Percentiles rank a stretch among this genome's conserved stretches.
Evolutionary conservation across 2,888 invertebrate genomes (phyloP).

Genomic region (Sesia bembeciformis): DNA sequence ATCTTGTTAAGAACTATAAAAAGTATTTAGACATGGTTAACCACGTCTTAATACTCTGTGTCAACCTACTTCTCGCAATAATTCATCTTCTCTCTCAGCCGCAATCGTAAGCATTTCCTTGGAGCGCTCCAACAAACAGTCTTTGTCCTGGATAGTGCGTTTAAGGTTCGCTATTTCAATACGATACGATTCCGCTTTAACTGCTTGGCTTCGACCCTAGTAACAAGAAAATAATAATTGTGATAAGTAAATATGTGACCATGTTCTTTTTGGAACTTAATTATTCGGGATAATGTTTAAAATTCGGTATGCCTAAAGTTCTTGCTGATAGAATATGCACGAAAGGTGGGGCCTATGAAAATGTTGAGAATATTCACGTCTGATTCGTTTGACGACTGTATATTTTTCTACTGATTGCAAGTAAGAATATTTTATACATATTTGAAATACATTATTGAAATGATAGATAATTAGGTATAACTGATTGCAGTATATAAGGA

Average conservation of each 20-base stretch:
- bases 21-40: neutral
- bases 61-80: conserved; percentile 65
- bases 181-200: conserved; percentile 36
- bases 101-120: conserved; percentile 76
- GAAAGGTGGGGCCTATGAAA: too few relatives aligned
- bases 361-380: too few relatives aligned
- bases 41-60: neutral
- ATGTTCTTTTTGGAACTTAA: neutral
- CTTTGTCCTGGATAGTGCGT: conserved; percentile 72
- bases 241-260: neutral
- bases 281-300: too few relatives aligned
- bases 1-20: neutral
- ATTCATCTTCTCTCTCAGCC: conserved; percentile 74
- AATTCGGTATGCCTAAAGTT: too few relatives aligned
- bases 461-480: too few relatives aligned
- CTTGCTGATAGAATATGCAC: too few relatives aligned
- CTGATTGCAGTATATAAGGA: too few relatives aligned
- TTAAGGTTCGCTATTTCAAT: conserved; percentile 67
- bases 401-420: too few relatives aligned
- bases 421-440: too few relatives aligned
- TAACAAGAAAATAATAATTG: neutral
- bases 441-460: too few relatives aligned
- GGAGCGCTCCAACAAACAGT: conserved; percentile 72
- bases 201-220: neutral
- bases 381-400: too few relatives aligned